Evolutionary conservation across 2,888 invertebrate genomes (phyloP).

Genomic region (Microchrysa polita): DNA sequence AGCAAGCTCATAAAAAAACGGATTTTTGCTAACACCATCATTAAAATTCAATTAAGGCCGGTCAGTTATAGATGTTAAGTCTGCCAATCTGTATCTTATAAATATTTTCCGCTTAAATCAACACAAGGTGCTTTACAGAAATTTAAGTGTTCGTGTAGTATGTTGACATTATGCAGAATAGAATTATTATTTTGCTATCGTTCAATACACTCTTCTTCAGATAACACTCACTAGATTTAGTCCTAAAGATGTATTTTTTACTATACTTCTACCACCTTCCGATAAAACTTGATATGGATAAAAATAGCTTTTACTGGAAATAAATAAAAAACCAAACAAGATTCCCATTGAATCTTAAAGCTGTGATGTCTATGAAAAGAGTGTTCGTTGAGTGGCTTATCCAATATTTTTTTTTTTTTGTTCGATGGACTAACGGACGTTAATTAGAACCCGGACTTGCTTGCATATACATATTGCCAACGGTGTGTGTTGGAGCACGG

Average conservation of each 20-base stretch:
- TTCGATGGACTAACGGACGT: constrained; percentile 27
- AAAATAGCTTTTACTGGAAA: neutral
- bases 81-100: no score
- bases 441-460: constrained; percentile 41
- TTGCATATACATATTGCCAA: constrained; percentile 27
- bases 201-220: neutral
- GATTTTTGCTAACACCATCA: constrained; percentile 23
- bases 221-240: neutral
- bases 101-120: no score
- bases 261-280: neutral
- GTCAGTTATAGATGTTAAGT: neutral
- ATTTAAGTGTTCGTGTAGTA: no score
- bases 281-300: neutral
- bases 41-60: constrained; percentile 33
- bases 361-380: neutral
- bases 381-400: neutral
- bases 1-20: no score
- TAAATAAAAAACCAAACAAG: neutral
- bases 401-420: constrained; percentile 1
- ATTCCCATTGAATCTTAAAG: neutral
- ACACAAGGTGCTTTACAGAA: no score
- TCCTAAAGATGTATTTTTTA: neutral
- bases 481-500: neutral
- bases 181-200: no score
- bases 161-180: no score